Percentiles rank a stretch among this genome's conserved stretches.
Evolutionary conservation across 2,888 invertebrate species (phyloP).

Genomic region (Drosophila emarginata): DNA sequence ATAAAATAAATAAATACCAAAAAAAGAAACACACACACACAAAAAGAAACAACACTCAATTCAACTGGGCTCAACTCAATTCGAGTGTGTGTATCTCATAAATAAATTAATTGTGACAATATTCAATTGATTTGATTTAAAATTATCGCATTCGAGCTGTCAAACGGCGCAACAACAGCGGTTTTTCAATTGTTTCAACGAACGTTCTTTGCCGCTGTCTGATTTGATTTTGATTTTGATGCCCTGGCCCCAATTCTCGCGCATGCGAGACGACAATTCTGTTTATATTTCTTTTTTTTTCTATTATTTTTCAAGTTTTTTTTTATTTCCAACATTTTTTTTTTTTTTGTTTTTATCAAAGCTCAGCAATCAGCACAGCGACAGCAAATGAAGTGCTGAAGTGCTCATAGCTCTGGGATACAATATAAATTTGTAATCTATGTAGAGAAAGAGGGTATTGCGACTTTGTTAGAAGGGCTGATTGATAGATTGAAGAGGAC

Average conservation of each 20-base stretch:
- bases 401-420: conserved; percentile 11
- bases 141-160: conserved; percentile 75
- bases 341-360: conserved; percentile 19
- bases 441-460: background rate
- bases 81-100: conserved; percentile 63
- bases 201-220: conserved; percentile 19
- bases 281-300: background rate
- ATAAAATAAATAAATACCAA: conserved; percentile 29
- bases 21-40: conserved; percentile 35
- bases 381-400: conserved; percentile 32
- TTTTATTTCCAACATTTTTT: background rate
- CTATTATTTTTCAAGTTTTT: background rate
- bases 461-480: background rate
- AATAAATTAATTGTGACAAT: conserved; percentile 81
- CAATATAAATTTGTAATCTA: background rate
- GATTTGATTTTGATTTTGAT: conserved; percentile 44
- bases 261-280: conserved; percentile 17
- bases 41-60: conserved; percentile 26
- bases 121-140: conserved; percentile 79
- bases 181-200: conserved; percentile 58
- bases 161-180: conserved; percentile 43
- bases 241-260: conserved; percentile 38
- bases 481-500: background rate
- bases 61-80: conserved; percentile 21
- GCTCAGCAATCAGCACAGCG: conserved; percentile 18